phyloP scores from a whole-genome alignment of 2,888 invertebrate species.

The Pteria penguin region DNA sequence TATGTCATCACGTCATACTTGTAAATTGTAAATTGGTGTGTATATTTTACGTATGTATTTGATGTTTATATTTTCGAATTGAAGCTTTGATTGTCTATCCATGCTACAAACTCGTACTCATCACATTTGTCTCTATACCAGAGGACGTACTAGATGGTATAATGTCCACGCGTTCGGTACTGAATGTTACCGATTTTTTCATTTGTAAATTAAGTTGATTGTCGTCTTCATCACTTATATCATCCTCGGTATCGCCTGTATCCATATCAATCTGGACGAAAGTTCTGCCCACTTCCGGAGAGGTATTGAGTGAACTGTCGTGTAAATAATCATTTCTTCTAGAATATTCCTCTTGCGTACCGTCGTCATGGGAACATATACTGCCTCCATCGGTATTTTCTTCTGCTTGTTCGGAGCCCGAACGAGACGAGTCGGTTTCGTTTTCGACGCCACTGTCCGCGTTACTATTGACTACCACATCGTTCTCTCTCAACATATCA shows the following conservation, averaged over 20 bases:
- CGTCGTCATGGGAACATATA: not conserved
- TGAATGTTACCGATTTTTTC: not conserved
- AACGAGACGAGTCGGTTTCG: constrained; percentile 23
- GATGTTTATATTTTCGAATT: too few species aligned
- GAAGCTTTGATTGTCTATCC: too few species aligned
- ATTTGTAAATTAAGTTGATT: not conserved
- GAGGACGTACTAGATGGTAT: not conserved
- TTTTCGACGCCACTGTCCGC: constrained; percentile 37
- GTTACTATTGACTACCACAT: constrained; percentile 7
- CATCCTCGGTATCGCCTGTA: constrained; percentile 32
- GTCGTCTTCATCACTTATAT: constrained; percentile 7
- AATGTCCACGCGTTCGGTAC: not conserved
- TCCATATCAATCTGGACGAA: constrained; percentile 19
- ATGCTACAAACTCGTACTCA: too few species aligned
- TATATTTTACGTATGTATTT: too few species aligned
- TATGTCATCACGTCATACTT: too few species aligned
- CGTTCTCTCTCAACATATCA: not conserved
- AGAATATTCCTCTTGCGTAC: not conserved
- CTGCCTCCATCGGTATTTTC: not conserved
- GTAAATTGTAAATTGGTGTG: too few species aligned
- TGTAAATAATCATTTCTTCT: not conserved
- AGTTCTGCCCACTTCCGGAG: not conserved
- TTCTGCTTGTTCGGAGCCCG: constrained; percentile 10
- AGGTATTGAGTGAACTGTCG: not conserved
- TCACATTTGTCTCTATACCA: not conserved